phyloP scores from a whole-genome alignment of 2,888 invertebrate genomes.

The Hanleya hanleyi region DNA sequence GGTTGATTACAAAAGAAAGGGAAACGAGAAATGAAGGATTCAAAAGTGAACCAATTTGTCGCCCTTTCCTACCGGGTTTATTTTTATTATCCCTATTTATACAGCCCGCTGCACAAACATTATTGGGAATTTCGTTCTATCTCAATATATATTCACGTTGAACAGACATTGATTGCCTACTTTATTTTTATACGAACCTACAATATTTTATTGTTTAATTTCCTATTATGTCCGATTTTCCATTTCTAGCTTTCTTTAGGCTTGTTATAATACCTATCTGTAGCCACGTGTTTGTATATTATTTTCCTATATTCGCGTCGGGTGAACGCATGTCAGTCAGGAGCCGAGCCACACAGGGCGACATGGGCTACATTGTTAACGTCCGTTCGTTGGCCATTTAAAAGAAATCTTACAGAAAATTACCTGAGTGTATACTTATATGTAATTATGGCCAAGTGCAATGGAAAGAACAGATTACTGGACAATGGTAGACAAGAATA shows the following conservation, averaged over 20 bases:
- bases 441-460: background rate
- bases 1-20: no score
- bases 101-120: background rate
- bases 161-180: no score
- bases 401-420: conserved; percentile 11
- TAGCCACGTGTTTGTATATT: conserved; percentile 1
- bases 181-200: background rate
- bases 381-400: background rate
- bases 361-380: background rate
- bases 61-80: background rate
- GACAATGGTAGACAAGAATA: no score
- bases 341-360: background rate
- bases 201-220: conserved; percentile 8
- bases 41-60: background rate
- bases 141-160: no score
- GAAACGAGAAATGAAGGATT: no score
- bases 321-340: background rate
- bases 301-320: background rate
- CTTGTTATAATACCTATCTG: background rate
- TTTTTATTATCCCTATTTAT: background rate
- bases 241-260: background rate
- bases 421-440: background rate
- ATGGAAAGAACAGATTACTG: no score
- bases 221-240: background rate
- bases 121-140: background rate